Evolutionary conservation across 2,888 invertebrate genomes (phyloP).

Genomic region (Spodoptera exigua): DNA sequence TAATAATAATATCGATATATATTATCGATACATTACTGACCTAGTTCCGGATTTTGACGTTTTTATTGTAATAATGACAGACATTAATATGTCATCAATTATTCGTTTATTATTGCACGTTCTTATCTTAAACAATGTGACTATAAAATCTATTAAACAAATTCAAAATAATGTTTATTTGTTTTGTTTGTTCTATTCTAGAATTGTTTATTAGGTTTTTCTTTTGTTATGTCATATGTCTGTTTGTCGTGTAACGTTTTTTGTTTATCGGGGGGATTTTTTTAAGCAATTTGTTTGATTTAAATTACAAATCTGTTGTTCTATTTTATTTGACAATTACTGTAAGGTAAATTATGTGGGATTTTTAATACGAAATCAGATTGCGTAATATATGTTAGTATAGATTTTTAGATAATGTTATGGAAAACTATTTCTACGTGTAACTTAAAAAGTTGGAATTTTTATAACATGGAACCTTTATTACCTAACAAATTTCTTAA

Average conservation of each 20-base stretch:
- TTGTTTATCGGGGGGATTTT: constrained; percentile 13
- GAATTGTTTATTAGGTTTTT: not conserved
- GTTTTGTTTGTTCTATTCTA: constrained; percentile 1
- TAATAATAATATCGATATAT: constrained; percentile 6
- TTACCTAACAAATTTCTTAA: too few species aligned
- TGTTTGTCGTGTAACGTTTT: constrained; percentile 19
- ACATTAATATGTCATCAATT: constrained; percentile 29
- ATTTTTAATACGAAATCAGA: too few species aligned
- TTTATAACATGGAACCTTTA: too few species aligned
- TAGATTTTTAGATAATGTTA: too few species aligned
- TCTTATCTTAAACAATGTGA: constrained; percentile 22
- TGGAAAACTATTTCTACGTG: too few species aligned
- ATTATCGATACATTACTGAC: constrained; percentile 14
- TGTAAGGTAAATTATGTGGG: too few species aligned
- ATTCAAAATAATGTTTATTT: constrained; percentile 15
- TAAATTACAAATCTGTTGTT: too few species aligned
- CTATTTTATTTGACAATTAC: too few species aligned
- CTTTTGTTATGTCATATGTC: constrained; percentile 2
- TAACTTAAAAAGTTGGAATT: too few species aligned
- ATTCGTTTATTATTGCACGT: constrained; percentile 20
- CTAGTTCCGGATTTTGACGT: constrained; percentile 40
- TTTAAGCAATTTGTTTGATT: not conserved
- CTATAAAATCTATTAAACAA: constrained; percentile 8
- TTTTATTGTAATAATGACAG: constrained; percentile 5
- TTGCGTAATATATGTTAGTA: too few species aligned